A percentile compares a stretch with the other conserved stretches of the same genome.
These are phyloP conservation scores for Holothuria glaberrima DNA, from an alignment of 35 echinoderm and acorn worm genomes.

Conservation along the genomic window DNA sequence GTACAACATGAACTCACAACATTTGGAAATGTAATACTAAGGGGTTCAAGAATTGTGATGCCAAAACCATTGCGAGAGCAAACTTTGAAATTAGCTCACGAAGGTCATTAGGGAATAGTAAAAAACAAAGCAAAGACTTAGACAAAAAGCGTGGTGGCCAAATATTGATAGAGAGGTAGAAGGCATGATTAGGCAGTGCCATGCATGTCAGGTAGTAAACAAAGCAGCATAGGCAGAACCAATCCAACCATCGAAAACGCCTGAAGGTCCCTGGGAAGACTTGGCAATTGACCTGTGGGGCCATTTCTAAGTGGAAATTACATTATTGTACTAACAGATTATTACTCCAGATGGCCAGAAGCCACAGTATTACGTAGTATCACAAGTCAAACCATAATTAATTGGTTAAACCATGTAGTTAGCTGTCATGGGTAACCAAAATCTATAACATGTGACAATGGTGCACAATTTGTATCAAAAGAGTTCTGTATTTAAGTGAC, in stretches of 20 bases:
- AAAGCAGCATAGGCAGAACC: no score
- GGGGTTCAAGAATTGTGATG: not conserved
- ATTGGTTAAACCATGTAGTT: not conserved
- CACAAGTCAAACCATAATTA: not conserved
- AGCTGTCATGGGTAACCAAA: not conserved
- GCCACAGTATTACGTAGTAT: not conserved
- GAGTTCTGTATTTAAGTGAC: slow-evolving; percentile 9
- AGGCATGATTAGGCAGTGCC: not conserved
- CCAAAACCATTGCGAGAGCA: not conserved
- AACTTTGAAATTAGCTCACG: not conserved
- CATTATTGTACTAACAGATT: not conserved
- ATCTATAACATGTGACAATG: slow-evolving; percentile 27
- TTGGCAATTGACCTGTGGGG: slow-evolving; percentile 10
- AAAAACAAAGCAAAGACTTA: slow-evolving; percentile 16
- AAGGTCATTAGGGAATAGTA: slow-evolving; percentile 3
- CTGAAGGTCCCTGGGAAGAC: slow-evolving; percentile 17
- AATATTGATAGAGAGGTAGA: not conserved
- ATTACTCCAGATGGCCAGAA: not conserved
- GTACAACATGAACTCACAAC: not conserved
- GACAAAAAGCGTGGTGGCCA: slow-evolving; percentile 4
- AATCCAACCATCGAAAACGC: not conserved
- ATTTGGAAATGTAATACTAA: not conserved
- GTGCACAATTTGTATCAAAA: slow-evolving; percentile 23
- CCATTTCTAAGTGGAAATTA: not conserved
- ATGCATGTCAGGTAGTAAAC: slow-evolving; percentile 25